Evolutionary conservation across 2,797 vertebrate species (phyloP), one percentile per base, ranked within the genome.

Genomic region (Eremophila alpestris): DNA sequence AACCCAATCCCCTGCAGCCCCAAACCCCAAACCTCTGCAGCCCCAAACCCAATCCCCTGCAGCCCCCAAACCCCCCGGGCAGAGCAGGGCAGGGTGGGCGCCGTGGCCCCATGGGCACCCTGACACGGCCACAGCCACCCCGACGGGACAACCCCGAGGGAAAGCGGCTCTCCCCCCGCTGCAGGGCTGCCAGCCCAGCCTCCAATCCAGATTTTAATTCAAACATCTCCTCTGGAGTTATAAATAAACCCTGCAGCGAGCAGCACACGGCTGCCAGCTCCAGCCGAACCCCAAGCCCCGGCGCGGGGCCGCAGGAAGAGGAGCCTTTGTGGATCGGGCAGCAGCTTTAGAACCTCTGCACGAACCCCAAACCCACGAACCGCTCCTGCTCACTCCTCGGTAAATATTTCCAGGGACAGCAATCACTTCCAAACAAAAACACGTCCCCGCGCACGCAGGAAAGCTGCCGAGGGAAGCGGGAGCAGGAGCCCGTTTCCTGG

Each of bases 241-340:
- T 94, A 96, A 96, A 95, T 95, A 96, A 95, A 82, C 87, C 75
- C 82, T 40, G 69, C 52, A 34, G 87, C 16, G 64, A 83, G 79
- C 71, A 83, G 79, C 12, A 32, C 19, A 3, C 11, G 16, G 59
- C 92, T 88, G 91, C 93, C 93, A 85, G 77, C 32, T 17, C 48
- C 62, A 21, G 92, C 58, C 9, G 22, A 83, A 23, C 24, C 88
- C 80, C 85, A 26, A 1, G 16, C 67, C 70, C 76, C 78, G 2
- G 88, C 80, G 15, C 60, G 23, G 17, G 85, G 74, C 43, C 12
- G 15, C 3, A n/a, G 79, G 36, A 43, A 24, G 48, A 69, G 86
- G 55, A 83, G 71, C 64, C 36, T 86, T 46, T 23, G 6, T 1
- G 58, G 89, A 51, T 15, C 27, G 4, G 56, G 63, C 78, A 26